Conservation (phyloP, 2,797 vertebrate species). For the Hydrophis major region DNA sequence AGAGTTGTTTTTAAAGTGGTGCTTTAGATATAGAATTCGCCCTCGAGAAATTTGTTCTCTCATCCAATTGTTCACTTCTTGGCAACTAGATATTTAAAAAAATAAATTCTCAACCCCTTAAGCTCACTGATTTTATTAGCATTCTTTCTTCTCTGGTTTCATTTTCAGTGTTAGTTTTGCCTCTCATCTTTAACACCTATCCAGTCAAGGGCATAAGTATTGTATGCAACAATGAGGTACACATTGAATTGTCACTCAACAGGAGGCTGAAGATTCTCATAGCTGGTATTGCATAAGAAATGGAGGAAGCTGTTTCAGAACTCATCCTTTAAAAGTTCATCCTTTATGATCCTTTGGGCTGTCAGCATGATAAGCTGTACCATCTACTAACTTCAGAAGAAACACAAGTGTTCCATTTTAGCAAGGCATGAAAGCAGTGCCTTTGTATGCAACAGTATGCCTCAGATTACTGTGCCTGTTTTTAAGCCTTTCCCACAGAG, state of each 20-base stretch:
- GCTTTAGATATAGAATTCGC: background rate
- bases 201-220: too few relatives aligned
- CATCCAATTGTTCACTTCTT: background rate
- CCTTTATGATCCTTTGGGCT: background rate
- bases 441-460: background rate
- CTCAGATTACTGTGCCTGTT: background rate
- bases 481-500: slow-evolving; percentile 5
- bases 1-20: background rate
- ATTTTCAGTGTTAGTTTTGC: background rate
- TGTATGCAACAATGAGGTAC: background rate
- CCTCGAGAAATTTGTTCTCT: background rate
- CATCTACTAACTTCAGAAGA: background rate
- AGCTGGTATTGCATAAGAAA: background rate
- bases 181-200: background rate
- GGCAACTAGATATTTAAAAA: background rate
- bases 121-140: background rate
- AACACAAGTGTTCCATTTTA: background rate
- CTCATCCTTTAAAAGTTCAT: background rate
- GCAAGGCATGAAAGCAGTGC: background rate
- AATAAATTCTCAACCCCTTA: background rate
- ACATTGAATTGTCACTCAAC: background rate
- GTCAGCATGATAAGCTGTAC: background rate
- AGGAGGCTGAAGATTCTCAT: background rate
- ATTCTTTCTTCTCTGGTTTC: background rate
- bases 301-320: background rate